Evolutionary conservation across 2,888 invertebrate genomes (phyloP), one percentile per base, ranked within the genome.

Genomic region (Euphydryas editha): DNA sequence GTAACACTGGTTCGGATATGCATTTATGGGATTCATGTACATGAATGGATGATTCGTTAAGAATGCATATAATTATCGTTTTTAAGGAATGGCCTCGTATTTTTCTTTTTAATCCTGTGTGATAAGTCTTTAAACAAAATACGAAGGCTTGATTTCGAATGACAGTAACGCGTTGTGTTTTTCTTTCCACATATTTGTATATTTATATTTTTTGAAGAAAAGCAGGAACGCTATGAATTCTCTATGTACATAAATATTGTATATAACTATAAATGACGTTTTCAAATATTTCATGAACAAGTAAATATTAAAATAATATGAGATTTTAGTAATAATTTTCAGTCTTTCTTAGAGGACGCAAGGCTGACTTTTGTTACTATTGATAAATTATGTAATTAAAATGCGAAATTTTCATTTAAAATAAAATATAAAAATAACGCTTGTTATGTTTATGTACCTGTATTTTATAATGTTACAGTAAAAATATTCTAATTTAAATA

Each of bases 281-380:
- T 37, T 39, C 21, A 30, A 61, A 30, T 21, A 65, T 54, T 54
- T 13, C 46, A 51, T 68, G 55, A 47, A 63, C 47, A 36, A 59
- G 5, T 30, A 17, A 46, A n/a, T 46, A 5, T 51, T 51, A 42
- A 18, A 15, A 55, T 20, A 55, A 30, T 30, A 21, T 44, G 46
- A 54, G 58, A 59, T 63, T 66, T 59, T 64, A 37, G 59, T 59
- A 72, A 74, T 75, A 73, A 74, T 71, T 69, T 68, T 83, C 81
- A 73, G 84, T 85, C 84, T 87, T 84, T 70, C 70, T 37, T 72
- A 30, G 86, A 87, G 89, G 88, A 89, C 88, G 86, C 72, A 84
- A 86, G 86, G 84, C 84, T 84, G 82, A 80, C 67, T 72, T 56
- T 76, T 71, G 65, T 68, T 64, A 63, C 65, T 46, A n/a, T 51